Conservation (phyloP, 2,888 invertebrate genomes). For the Drosophila histrio region DNA sequence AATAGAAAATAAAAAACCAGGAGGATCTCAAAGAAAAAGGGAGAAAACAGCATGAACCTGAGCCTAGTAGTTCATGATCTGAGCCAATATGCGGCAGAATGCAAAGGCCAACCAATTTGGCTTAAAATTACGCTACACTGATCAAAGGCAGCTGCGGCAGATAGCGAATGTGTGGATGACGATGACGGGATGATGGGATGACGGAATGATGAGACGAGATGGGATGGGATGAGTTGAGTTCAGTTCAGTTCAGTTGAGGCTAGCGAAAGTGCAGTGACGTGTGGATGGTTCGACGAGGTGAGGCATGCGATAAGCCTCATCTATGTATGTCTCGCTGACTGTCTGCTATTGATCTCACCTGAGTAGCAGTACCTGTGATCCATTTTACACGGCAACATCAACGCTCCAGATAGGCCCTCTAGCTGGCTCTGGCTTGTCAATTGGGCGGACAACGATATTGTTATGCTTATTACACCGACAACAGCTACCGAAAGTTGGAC, state of each 20-base stretch:
- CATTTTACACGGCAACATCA: slow-evolving; percentile 67
- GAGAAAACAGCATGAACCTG: slow-evolving; percentile 34
- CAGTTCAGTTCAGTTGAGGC: slow-evolving; percentile 8
- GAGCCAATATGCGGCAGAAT: slow-evolving; percentile 45
- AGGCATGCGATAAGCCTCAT: slow-evolving; percentile 72
- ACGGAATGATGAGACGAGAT: slow-evolving; percentile 25
- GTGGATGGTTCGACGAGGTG: slow-evolving; percentile 48
- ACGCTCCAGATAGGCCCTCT: slow-evolving; percentile 62
- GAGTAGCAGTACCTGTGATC: slow-evolving; percentile 70
- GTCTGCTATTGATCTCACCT: slow-evolving; percentile 82
- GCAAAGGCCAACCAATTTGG: slow-evolving; percentile 74
- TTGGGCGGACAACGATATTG: slow-evolving; percentile 82
- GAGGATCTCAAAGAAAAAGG: slow-evolving; percentile 1
- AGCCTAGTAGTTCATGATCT: background rate
- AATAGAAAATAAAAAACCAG: background rate
- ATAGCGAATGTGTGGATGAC: slow-evolving; percentile 43
- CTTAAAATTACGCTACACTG: slow-evolving; percentile 82
- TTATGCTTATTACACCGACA: slow-evolving; percentile 82
- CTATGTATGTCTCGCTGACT: slow-evolving; percentile 29
- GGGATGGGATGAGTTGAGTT: background rate
- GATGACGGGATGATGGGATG: slow-evolving; percentile 51
- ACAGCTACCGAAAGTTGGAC: slow-evolving; percentile 74
- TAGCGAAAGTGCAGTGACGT: slow-evolving; percentile 76
- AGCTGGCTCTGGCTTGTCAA: slow-evolving; percentile 67
- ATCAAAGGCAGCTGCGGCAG: slow-evolving; percentile 77